Conservation (phyloP, 2,888 invertebrate genomes). For the Spilarctia lutea region DNA sequence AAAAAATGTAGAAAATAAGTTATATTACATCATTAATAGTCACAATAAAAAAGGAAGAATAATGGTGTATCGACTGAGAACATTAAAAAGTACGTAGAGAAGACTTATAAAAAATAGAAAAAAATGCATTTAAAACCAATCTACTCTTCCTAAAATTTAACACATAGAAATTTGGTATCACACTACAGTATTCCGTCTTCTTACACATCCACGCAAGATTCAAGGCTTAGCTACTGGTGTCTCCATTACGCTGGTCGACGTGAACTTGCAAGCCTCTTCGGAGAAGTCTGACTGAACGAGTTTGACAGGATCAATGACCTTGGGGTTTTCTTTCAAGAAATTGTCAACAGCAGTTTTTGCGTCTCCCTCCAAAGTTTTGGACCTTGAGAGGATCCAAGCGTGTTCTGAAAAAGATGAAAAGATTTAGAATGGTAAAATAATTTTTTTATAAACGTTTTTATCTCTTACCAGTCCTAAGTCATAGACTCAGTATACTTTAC, state of each 20-base stretch:
- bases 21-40: not conserved
- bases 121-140: not conserved
- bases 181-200: not conserved
- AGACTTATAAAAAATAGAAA: not conserved
- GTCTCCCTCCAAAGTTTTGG: constrained; percentile 69
- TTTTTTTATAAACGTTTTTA: not conserved
- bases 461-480: not conserved
- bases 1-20: not conserved
- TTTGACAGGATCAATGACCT: constrained; percentile 66
- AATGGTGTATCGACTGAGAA: not conserved
- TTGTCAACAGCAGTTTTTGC: constrained; percentile 70
- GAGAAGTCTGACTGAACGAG: constrained; percentile 70
- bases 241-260: constrained; percentile 61
- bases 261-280: constrained; percentile 74
- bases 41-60: not conserved
- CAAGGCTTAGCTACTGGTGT: constrained; percentile 57
- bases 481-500: not conserved
- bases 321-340: constrained; percentile 67
- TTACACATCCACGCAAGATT: constrained; percentile 21
- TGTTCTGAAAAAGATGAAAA: constrained; percentile 60
- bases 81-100: not conserved
- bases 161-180: constrained; percentile 6
- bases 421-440: not conserved
- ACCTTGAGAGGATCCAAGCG: constrained; percentile 73
- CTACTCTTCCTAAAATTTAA: not conserved